Evolutionary conservation across 2,888 invertebrate species (phyloP), one percentile per base, ranked within the genome.

Genomic region (Zhuqinia jingwanae): DNA sequence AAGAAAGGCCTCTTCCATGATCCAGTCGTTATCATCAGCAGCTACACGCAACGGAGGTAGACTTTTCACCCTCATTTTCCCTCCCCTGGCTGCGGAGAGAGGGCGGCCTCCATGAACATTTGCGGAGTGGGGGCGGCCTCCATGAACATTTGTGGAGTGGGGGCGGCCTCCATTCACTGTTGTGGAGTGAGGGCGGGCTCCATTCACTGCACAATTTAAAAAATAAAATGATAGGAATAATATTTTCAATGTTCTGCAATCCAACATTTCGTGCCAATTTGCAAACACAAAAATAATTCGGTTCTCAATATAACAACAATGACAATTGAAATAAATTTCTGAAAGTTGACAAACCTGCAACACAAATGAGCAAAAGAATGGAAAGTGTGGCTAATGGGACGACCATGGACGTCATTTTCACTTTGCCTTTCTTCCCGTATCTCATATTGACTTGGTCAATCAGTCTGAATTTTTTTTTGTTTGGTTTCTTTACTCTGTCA

Each of bases 21-120:
- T 85, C 85, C 85, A 85, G 45, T 80, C 85, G 17, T 56, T 80
- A n/a, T 85, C 50, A 30, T 85, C 85, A 22, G 73, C 17, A 0
- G 68, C 85, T n/a, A 85, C 85, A 3, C 45, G 80, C 1, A 80
- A 20, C 1, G 85, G 85, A 15, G 80, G 13, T n/a, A 77, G 42
- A 13, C n/a, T 77, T 6, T 20, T 30, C 20, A 42, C 20, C 17
- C 53, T 20, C 17, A 56, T 0, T 2, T 70, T 47, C 6, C 70
- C 25, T 47, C 10, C 45, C 0, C 36, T 36, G 1, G 17, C 75
- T 13, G 53, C 2, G 27, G 56, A 13, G 50, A 27, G 11, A 2
- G 63, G n/a, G 17, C 22, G 30, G 65, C 15, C 10, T 30, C n/a
- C 30, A 30, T n/a, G 53, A n/a, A 8, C 2, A 53, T 60, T 60